Conservation (phyloP, 2,888 invertebrate species). For the Eulithis testata region DNA sequence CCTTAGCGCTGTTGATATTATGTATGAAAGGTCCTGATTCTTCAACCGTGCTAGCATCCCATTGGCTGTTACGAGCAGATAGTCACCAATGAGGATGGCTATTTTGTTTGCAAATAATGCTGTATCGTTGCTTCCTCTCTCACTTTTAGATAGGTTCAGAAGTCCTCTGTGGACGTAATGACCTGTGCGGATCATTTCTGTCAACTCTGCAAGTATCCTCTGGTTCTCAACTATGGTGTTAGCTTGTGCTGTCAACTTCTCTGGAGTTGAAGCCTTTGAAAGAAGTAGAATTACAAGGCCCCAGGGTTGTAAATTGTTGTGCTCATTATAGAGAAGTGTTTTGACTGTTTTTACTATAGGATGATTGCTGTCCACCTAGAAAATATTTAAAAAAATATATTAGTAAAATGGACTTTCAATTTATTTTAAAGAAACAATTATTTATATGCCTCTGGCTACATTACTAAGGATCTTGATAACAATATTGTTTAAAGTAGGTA, state of each 20-base stretch:
- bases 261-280: constrained; percentile 67
- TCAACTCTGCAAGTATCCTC: constrained; percentile 86
- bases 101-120: constrained; percentile 95
- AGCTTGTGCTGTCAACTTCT: constrained; percentile 68
- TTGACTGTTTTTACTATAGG: constrained; percentile 76
- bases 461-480: background rate
- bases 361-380: constrained; percentile 74
- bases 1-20: constrained; percentile 91
- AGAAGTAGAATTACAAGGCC: constrained; percentile 71
- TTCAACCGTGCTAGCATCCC: constrained; percentile 90
- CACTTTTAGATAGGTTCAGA: constrained; percentile 73
- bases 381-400: background rate
- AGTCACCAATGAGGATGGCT: constrained; percentile 93
- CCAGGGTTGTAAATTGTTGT: constrained; percentile 76
- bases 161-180: constrained; percentile 90
- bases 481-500: background rate
- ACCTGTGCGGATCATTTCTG: constrained; percentile 95
- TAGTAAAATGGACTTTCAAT: background rate
- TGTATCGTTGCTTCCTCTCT: constrained; percentile 85
- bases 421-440: no score
- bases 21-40: constrained; percentile 89
- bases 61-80: constrained; percentile 92
- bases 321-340: constrained; percentile 73
- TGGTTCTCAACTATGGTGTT: constrained; percentile 83
- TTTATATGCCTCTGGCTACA: no score